Percentiles rank a stretch among this genome's conserved stretches.
phyloP scores from a whole-genome alignment of 2,888 invertebrate genomes.

The Hybos culiciformis region DNA sequence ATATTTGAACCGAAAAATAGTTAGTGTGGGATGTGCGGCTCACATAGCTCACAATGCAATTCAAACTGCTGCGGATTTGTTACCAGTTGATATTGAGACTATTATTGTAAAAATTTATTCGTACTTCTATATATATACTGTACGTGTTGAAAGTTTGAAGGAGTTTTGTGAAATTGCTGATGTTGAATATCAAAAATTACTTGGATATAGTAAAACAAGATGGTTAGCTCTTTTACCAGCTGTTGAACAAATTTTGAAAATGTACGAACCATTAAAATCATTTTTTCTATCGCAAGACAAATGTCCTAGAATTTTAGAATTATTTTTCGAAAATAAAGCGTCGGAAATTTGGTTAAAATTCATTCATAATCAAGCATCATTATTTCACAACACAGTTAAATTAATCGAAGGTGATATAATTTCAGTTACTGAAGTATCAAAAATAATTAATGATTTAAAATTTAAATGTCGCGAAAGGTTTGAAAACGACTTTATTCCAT shows the following conservation, averaged over 20 bases:
- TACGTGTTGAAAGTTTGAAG: slow-evolving; percentile 2
- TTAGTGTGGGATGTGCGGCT: slow-evolving; percentile 3
- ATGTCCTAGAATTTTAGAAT: slow-evolving; percentile 5
- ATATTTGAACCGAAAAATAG: not conserved
- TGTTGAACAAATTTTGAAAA: slow-evolving; percentile 4
- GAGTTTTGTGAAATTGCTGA: slow-evolving; percentile 5
- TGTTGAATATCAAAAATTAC: slow-evolving; percentile 6
- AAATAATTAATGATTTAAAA: slow-evolving; percentile 8
- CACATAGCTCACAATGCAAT: slow-evolving; percentile 11
- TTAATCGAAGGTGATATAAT: slow-evolving; percentile 6
- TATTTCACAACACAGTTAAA: slow-evolving; percentile 5
- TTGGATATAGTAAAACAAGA: slow-evolving; percentile 8
- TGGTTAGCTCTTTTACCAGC: slow-evolving; percentile 6
- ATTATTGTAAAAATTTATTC: slow-evolving; percentile 3
- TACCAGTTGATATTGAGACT: slow-evolving; percentile 15
- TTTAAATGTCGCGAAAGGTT: not conserved
- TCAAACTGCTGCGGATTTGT: slow-evolving; percentile 12
- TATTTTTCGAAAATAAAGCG: slow-evolving; percentile 4
- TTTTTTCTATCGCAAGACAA: slow-evolving; percentile 5
- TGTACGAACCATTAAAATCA: slow-evolving; percentile 3
- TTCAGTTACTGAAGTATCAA: slow-evolving; percentile 9
- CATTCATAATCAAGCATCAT: slow-evolving; percentile 5
- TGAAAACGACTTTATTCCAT: slow-evolving; percentile 1
- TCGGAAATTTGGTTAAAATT: slow-evolving; percentile 6
- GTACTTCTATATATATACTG: slow-evolving; percentile 1